phyloP scores from a whole-genome alignment of 2,113 vertebrate genomes.

The Zapus hudsonius region DNA sequence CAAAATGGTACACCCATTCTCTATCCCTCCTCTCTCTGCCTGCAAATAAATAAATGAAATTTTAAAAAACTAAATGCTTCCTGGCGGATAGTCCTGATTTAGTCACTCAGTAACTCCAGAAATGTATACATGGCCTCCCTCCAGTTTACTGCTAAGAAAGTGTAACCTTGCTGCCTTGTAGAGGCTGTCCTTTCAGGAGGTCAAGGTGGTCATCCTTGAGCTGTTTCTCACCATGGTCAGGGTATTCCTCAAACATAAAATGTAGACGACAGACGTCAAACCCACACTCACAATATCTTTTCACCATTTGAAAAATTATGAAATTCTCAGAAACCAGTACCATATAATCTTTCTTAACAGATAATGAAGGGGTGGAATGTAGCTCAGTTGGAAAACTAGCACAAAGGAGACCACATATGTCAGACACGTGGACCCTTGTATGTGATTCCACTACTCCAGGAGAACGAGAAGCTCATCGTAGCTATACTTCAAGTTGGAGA shows the following conservation, averaged over 20 bases:
- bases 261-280: constrained; percentile 18
- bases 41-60: too few species aligned
- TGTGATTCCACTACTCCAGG: too few species aligned
- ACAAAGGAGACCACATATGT: too few species aligned
- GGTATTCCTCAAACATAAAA: background rate
- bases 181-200: constrained; percentile 61
- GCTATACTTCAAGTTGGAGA: too few species aligned
- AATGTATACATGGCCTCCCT: background rate
- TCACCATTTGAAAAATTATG: background rate
- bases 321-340: constrained; percentile 44
- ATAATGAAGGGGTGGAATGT: background rate
- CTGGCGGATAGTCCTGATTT: too few species aligned
- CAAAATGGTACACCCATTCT: too few species aligned
- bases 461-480: too few species aligned
- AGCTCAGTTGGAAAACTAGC: too few species aligned
- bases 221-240: background rate
- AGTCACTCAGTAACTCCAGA: background rate
- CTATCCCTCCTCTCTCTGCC: too few species aligned
- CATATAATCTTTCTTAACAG: constrained; percentile 34
- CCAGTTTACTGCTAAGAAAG: constrained; percentile 55
- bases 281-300: background rate
- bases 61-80: too few species aligned
- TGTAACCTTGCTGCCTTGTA: constrained; percentile 83
- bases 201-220: background rate
- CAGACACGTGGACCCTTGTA: too few species aligned